Evolutionary conservation across 1,140 invertebrate species (phyloP).

Genomic region (Leptopilina clavipes): DNA sequence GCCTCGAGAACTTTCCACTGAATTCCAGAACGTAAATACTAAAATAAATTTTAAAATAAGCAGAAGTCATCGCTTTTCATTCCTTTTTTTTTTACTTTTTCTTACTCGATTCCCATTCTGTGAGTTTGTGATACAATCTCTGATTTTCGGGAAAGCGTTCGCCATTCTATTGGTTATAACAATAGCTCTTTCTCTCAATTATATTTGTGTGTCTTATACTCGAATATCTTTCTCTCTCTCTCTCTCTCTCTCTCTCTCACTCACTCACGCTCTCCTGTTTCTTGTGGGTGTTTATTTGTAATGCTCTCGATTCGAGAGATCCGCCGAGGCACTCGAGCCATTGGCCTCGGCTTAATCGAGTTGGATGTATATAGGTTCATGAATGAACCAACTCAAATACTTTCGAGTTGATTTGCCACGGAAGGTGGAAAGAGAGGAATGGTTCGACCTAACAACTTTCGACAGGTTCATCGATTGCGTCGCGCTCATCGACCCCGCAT

Average conservation of each 20-base stretch:
- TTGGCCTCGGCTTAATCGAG: constrained; percentile 17
- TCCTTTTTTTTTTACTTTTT: not conserved
- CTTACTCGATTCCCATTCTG: constrained; percentile 35
- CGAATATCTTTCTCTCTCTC: constrained; percentile 26
- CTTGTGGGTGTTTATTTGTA: constrained; percentile 20
- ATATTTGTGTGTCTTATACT: not conserved
- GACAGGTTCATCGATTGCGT: constrained; percentile 43
- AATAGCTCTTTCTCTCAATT: too few species aligned
- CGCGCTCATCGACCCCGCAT: constrained; percentile 17
- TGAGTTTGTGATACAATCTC: not conserved
- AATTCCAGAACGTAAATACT: too few species aligned
- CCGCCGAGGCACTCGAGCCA: not conserved
- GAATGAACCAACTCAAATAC: constrained; percentile 48
- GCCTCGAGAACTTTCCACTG: too few species aligned
- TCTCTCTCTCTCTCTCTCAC: constrained; percentile 8
- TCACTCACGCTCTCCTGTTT: constrained; percentile 9
- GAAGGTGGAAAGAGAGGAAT: constrained; percentile 34
- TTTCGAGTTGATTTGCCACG: constrained; percentile 34
- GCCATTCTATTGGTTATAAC: too few species aligned
- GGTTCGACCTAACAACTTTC: constrained; percentile 47
- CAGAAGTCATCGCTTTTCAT: not conserved
- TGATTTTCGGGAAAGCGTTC: not conserved
- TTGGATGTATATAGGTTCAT: constrained; percentile 35
- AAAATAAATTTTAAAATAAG: too few species aligned
- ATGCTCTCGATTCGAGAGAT: constrained; percentile 17